Percentiles rank a stretch among this genome's conserved stretches.
Evolutionary conservation across 2,113 vertebrate genomes (phyloP).

Genomic region (Labeo catla): DNA sequence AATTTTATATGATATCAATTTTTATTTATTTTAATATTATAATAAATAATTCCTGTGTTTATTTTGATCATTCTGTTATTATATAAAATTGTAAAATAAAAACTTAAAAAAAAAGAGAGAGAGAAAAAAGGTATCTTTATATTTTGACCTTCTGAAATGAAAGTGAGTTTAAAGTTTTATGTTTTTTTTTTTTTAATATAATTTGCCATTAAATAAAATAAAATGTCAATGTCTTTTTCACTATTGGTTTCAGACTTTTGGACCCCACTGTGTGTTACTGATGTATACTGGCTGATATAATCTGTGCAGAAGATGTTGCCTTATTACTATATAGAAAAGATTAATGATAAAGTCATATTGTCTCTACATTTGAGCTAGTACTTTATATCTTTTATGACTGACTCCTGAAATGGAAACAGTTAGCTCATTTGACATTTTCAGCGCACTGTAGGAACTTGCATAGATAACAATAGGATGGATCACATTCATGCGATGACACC

Average conservation of each 20-base stretch:
- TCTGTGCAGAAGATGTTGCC: background rate
- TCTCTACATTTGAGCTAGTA: background rate
- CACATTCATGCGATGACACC: constrained; percentile 29
- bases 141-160: background rate
- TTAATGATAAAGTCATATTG: constrained; percentile 1
- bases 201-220: no score
- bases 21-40: no score
- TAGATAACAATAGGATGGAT: constrained; percentile 28
- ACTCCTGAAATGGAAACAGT: constrained; percentile 8
- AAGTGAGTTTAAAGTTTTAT: background rate
- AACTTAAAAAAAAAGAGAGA: no score
- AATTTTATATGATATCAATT: no score
- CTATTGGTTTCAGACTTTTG: background rate
- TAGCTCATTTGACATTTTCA: constrained; percentile 43
- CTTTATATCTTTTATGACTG: constrained; percentile 12
- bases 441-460: background rate
- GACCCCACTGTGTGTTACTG: background rate
- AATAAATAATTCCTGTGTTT: no score
- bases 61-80: no score
- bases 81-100: no score
- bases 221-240: background rate
- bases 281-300: background rate
- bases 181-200: no score
- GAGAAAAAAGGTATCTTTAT: no score
- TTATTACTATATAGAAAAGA: background rate